Evolutionary conservation across 2,888 invertebrate species (phyloP).

Genomic region (Cybosia mesomella): DNA sequence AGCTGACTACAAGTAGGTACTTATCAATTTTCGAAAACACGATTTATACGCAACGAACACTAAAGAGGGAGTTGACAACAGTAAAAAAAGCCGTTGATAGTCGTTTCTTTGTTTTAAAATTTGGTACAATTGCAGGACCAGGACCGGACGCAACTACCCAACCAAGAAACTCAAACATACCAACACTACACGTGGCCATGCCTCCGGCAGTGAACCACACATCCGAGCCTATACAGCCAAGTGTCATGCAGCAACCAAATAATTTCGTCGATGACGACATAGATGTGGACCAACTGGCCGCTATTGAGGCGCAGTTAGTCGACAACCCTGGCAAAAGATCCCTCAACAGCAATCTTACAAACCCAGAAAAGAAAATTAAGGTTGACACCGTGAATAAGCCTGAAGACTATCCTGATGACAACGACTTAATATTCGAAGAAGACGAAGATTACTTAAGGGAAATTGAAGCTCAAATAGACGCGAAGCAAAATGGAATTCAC

Average conservation of each 20-base stretch:
- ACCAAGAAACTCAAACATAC: conserved; percentile 62
- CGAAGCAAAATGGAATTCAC: conserved; percentile 39
- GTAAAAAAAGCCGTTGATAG: too few species aligned
- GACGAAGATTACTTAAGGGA: conserved; percentile 75
- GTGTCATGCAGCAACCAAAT: conserved; percentile 58
- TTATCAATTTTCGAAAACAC: too few species aligned
- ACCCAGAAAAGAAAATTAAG: conserved; percentile 72
- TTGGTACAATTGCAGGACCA: conserved; percentile 53
- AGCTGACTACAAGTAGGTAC: too few species aligned
- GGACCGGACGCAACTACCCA: conserved; percentile 56
- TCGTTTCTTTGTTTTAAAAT: too few species aligned
- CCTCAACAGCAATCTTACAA: conserved; percentile 42
- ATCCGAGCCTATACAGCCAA: conserved; percentile 47
- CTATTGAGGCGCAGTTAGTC: conserved; percentile 69
- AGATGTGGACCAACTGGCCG: conserved; percentile 72
- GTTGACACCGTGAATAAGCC: conserved; percentile 52
- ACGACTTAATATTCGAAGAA: conserved; percentile 67
- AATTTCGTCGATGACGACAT: conserved; percentile 72
- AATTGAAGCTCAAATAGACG: conserved; percentile 70
- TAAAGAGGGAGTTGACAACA: too few species aligned
- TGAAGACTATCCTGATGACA: conserved; percentile 70
- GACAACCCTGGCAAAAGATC: conserved; percentile 63
- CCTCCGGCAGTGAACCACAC: conserved; percentile 48
- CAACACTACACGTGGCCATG: conserved; percentile 62
- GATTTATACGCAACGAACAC: too few species aligned